A percentile compares a stretch with the other conserved stretches of the same genome.
Evolutionary conservation across 2,113 vertebrate genomes (phyloP).

Genomic region (Rhombomys opimus): DNA sequence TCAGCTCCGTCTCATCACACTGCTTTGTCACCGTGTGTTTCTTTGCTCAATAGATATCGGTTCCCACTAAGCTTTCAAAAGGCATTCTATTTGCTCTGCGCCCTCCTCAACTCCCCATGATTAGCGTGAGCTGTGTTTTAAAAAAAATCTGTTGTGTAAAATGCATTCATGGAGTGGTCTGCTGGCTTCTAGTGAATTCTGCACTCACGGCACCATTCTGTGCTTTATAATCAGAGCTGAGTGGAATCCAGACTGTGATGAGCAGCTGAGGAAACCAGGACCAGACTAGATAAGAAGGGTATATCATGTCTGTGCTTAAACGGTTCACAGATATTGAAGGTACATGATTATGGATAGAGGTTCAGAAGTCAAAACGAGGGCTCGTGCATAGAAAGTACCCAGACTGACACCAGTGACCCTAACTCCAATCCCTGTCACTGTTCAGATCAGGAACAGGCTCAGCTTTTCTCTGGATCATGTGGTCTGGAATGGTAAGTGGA

Average conservation of each 20-base stretch:
- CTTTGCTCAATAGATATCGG: neutral
- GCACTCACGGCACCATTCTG: accelerated
- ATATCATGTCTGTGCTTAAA: neutral
- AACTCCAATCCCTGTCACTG: neutral
- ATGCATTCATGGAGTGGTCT: neutral
- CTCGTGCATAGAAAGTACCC: neutral
- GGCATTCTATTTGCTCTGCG: neutral
- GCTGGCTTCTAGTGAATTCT: neutral
- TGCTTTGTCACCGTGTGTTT: neutral
- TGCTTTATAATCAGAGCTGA: neutral
- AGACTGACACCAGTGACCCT: neutral
- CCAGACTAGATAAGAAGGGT: neutral
- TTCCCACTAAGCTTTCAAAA: neutral
- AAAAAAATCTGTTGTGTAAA: neutral
- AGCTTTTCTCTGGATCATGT: neutral
- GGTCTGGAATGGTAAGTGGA: neutral
- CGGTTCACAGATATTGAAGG: neutral
- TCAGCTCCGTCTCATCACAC: too few relatives aligned
- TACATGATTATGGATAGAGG: neutral
- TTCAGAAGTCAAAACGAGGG: neutral
- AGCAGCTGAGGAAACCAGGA: neutral
- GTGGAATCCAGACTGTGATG: neutral
- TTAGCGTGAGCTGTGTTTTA: neutral
- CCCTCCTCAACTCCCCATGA: neutral
- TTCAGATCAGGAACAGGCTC: neutral